Evolutionary conservation across 2,888 invertebrate species (phyloP).

Genomic region (Blastobasis adustella): DNA sequence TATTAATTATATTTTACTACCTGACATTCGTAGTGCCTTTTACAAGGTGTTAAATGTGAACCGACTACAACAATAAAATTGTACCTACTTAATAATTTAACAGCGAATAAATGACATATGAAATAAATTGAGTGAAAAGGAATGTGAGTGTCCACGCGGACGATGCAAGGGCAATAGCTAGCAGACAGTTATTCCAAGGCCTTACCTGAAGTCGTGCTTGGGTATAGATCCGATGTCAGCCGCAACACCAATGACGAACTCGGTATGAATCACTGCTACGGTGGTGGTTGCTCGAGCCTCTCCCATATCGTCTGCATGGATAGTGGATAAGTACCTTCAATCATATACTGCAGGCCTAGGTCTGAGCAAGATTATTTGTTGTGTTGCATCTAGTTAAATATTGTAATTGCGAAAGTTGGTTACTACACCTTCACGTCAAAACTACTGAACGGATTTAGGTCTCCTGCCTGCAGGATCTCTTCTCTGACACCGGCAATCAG

Average conservation of each 20-base stretch:
- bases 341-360: not conserved
- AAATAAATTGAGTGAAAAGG: not conserved
- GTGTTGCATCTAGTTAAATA: not conserved
- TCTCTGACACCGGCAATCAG: not conserved
- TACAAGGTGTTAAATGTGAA: not conserved
- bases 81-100: not conserved
- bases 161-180: not conserved
- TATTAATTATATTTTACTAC: no score
- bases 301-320: slow-evolving; percentile 24
- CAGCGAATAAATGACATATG: not conserved
- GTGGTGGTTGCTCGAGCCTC: slow-evolving; percentile 42
- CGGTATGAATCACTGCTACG: slow-evolving; percentile 42
- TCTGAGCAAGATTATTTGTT: not conserved
- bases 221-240: slow-evolving; percentile 55
- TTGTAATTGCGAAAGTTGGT: not conserved
- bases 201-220: slow-evolving; percentile 43
- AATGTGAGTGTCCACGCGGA: not conserved
- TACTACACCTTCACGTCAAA: not conserved
- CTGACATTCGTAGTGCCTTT: no score
- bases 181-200: not conserved
- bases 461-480: not conserved
- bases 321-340: slow-evolving; percentile 14
- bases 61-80: not conserved
- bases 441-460: not conserved
- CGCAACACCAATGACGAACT: slow-evolving; percentile 45